Conservation (phyloP, 2,113 vertebrate genomes). For the Channa maculata region DNA sequence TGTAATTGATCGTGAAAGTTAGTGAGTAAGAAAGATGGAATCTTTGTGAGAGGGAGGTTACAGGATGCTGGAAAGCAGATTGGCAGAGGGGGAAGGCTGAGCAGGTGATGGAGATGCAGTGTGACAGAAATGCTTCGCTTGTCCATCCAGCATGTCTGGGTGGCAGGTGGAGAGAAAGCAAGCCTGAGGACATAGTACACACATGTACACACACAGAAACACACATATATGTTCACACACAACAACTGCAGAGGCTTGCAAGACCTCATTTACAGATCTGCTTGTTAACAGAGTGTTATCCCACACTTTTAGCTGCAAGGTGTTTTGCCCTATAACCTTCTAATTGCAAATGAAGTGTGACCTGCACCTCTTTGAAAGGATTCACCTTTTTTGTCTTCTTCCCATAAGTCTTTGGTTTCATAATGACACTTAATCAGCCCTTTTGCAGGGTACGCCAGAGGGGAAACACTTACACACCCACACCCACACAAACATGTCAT, state of each 20-base stretch:
- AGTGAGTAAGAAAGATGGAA: slow-evolving; percentile 24
- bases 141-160: slow-evolving; percentile 70
- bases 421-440: slow-evolving; percentile 64
- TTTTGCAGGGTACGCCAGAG: slow-evolving; percentile 9
- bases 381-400: slow-evolving; percentile 36
- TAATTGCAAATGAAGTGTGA: slow-evolving; percentile 62
- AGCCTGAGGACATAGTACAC: slow-evolving; percentile 53
- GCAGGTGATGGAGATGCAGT: slow-evolving; percentile 72
- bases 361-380: slow-evolving; percentile 41
- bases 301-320: slow-evolving; percentile 55
- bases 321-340: slow-evolving; percentile 45
- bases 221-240: background rate
- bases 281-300: slow-evolving; percentile 44
- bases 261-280: slow-evolving; percentile 44
- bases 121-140: slow-evolving; percentile 80
- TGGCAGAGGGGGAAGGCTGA: slow-evolving; percentile 63
- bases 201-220: slow-evolving; percentile 18
- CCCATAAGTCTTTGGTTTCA: slow-evolving; percentile 31
- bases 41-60: slow-evolving; percentile 42
- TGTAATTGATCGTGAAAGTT: slow-evolving; percentile 50
- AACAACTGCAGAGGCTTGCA: slow-evolving; percentile 16
- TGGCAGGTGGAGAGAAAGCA: slow-evolving; percentile 57
- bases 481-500: slow-evolving; percentile 44
- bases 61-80: slow-evolving; percentile 60
- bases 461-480: slow-evolving; percentile 38